phyloP scores from a whole-genome alignment of 2,888 invertebrate genomes.

The Ectobius pallidus region DNA sequence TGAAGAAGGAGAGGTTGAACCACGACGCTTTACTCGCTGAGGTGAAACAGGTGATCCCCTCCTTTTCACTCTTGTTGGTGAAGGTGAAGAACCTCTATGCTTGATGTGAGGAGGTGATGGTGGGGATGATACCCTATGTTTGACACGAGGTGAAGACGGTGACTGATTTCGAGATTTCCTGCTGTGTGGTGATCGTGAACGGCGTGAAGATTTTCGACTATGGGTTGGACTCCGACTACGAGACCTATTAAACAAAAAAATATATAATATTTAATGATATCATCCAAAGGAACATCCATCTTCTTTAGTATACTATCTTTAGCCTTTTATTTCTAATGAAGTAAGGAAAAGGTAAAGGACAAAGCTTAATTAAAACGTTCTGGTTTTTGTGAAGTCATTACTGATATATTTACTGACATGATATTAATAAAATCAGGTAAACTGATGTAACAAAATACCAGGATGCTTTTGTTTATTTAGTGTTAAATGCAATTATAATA shows the following conservation, averaged over 20 bases:
- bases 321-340: too few species aligned
- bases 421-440: too few species aligned
- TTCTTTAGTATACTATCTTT: too few species aligned
- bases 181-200: slow-evolving; percentile 47
- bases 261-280: too few species aligned
- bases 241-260: slow-evolving; percentile 42
- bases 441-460: too few species aligned
- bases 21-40: slow-evolving; percentile 45
- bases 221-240: slow-evolving; percentile 45
- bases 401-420: too few species aligned
- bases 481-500: too few species aligned
- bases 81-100: slow-evolving; percentile 46
- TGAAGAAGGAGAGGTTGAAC: slow-evolving; percentile 51
- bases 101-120: slow-evolving; percentile 52
- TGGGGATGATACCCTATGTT: slow-evolving; percentile 49
- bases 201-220: slow-evolving; percentile 39
- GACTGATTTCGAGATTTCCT: slow-evolving; percentile 50
- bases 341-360: too few species aligned
- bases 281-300: too few species aligned
- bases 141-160: slow-evolving; percentile 47
- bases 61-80: slow-evolving; percentile 46
- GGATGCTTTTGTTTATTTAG: too few species aligned
- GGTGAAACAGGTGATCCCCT: slow-evolving; percentile 51
- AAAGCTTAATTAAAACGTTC: too few species aligned
- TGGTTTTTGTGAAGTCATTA: too few species aligned